Evolutionary conservation across 2,797 vertebrate genomes (phyloP).

Genomic region (Hypotaenidia okinawae): DNA sequence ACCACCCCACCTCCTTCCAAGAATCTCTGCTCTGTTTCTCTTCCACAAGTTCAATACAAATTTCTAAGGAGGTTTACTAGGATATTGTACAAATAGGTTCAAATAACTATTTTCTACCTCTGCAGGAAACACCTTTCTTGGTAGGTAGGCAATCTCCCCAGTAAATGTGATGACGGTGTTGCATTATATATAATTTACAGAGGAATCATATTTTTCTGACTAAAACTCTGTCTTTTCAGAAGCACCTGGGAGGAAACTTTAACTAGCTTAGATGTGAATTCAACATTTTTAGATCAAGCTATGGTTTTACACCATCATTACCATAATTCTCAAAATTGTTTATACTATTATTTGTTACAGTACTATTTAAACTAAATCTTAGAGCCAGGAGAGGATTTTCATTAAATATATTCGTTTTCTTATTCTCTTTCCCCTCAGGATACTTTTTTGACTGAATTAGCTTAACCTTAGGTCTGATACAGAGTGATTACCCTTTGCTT

Average conservation of each 20-base stretch:
- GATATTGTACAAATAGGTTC: neutral
- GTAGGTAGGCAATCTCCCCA: neutral
- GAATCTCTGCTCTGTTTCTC: neutral
- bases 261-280: neutral
- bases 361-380: neutral
- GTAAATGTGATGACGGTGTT: neutral
- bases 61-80: neutral
- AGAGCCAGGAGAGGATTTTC: neutral
- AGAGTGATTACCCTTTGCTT: neutral
- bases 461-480: neutral
- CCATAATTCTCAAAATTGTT: neutral
- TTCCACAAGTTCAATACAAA: neutral
- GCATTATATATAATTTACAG: neutral
- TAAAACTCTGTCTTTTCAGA: neutral
- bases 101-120: neutral
- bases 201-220: neutral
- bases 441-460: neutral
- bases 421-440: neutral
- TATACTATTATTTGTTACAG: neutral
- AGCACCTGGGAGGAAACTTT: neutral
- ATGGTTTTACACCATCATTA: rapidly evolving
- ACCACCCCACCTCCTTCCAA: neutral
- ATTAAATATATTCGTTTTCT: neutral
- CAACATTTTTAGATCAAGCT: neutral
- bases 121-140: neutral